Evolutionary conservation across 2,113 vertebrate species (phyloP), one percentile per base, ranked within the genome.

Genomic region (Chinchilla lanigera): DNA sequence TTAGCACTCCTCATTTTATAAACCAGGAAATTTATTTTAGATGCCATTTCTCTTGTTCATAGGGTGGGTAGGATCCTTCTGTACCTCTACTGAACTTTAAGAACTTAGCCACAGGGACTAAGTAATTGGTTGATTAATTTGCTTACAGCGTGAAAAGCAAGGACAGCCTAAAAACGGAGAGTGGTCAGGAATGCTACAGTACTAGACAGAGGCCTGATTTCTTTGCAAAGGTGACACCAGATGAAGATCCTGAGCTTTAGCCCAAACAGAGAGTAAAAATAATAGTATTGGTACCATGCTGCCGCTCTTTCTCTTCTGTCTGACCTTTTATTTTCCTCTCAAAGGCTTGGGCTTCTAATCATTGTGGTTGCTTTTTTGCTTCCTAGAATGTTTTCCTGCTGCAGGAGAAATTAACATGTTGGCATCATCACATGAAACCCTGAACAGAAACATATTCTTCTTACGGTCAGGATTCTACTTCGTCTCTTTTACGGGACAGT

Each of bases 51-150:
- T 83, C 13, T 73, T 47, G 56, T 61, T 44, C 20, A 2, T 65
- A 56, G 19, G 14, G 41, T 44, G 30, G 24, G 33, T 9, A 80
- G 14, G 28, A 63, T 54, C 61, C 56, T 20, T 54, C 26, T 86
- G 19, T 7, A 86, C 7, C 7, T 22, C 24, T 61, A 3, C 26
- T 91, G 56, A 50, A 75, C 41, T 67, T 54, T n/a, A 44, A 63
- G 44, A 44, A 84, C 63, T 92, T 61, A 90, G 77, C 60, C 44
- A 54, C 17, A 61, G 60, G 77, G 2, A 1, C 69, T 82, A 10
- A 67, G 86, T 82, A 58, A 71, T 38, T 80, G 77, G 60, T 41
- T 95, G 65, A 67, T 89, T 80, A 61, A n/a, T 95, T 81, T 93
- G 28, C 61, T 69, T 91, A 44, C 7, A 30, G 17, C 33, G 7